These are phyloP conservation scores for Notodromas monacha DNA, from an alignment of 2,888 invertebrate genomes.

Conservation along the genomic window DNA sequence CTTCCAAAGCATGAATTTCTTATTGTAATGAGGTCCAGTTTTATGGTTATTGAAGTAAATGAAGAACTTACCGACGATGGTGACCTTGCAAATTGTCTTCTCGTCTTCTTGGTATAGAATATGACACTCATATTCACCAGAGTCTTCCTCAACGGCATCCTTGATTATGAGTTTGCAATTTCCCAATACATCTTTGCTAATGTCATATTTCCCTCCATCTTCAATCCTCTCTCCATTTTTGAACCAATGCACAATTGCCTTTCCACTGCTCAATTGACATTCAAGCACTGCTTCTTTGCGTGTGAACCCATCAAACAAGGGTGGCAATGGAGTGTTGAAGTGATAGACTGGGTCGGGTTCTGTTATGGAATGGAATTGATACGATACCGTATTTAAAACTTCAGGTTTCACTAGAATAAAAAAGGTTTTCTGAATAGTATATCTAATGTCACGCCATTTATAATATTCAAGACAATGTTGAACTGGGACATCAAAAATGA, in stretches of 20 bases:
- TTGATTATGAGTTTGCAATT: conserved; percentile 58
- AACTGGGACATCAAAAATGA: too few species aligned
- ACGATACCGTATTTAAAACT: too few species aligned
- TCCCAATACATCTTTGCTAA: conserved; percentile 71
- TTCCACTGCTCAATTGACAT: conserved; percentile 67
- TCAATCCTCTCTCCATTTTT: conserved; percentile 39
- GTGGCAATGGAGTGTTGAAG: conserved; percentile 63
- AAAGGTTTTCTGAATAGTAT: too few species aligned
- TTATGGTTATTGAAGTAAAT: too few species aligned
- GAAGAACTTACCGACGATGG: conserved; percentile 31
- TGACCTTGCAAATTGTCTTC: conserved; percentile 47
- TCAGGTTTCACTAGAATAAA: too few species aligned
- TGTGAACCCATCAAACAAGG: conserved; percentile 56
- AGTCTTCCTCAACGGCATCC: conserved; percentile 43
- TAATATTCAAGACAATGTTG: too few species aligned
- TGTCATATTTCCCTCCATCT: conserved; percentile 42
- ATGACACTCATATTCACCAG: conserved; percentile 57
- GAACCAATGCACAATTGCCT: conserved; percentile 81
- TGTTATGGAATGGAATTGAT: conserved; percentile 15
- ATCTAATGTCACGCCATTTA: too few species aligned
- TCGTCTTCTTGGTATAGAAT: conserved; percentile 59
- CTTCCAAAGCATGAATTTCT: too few species aligned
- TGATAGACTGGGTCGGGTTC: conserved; percentile 78
- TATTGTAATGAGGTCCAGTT: too few species aligned
- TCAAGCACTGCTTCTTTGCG: conserved; percentile 65